A percentile compares a stretch with the other conserved stretches of the same genome.
Evolutionary conservation across 1,140 invertebrate species (phyloP).

Genomic region (Galleria mellonella): DNA sequence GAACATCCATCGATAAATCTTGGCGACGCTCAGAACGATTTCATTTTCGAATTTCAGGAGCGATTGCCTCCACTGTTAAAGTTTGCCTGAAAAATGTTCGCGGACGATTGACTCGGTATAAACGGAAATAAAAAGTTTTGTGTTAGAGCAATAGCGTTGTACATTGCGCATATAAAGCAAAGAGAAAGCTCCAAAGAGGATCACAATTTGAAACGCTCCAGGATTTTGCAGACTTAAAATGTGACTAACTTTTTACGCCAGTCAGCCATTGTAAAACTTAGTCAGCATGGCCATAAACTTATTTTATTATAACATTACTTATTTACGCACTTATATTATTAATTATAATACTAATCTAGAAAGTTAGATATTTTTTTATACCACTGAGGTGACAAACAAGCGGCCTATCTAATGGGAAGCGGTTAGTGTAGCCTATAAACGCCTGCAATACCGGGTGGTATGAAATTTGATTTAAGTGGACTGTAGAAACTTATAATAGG

Average conservation of each 20-base stretch:
- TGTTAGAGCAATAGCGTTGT: constrained; percentile 67
- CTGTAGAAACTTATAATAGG: too few relatives aligned
- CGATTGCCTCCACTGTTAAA: constrained; percentile 73
- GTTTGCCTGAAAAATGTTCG: constrained; percentile 73
- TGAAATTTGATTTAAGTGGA: too few relatives aligned
- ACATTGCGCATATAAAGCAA: constrained; percentile 66
- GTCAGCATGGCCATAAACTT: constrained; percentile 22
- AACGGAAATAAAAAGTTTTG: constrained; percentile 74
- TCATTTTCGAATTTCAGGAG: constrained; percentile 74
- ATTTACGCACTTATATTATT: too few relatives aligned
- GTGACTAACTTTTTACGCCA: constrained; percentile 43
- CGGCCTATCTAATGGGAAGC: too few relatives aligned
- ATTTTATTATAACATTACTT: not conserved
- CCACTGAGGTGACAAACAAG: too few relatives aligned
- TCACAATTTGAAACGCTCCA: constrained; percentile 54
- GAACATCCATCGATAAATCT: constrained; percentile 74
- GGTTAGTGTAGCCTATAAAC: too few relatives aligned
- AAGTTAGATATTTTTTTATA: too few relatives aligned
- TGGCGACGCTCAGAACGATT: constrained; percentile 70
- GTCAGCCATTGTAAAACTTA: constrained; percentile 40
- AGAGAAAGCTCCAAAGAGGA: constrained; percentile 52
- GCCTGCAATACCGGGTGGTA: too few relatives aligned
- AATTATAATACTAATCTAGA: too few relatives aligned
- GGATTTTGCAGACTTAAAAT: constrained; percentile 50
- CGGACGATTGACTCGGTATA: constrained; percentile 71